Evolutionary conservation across 2,888 invertebrate genomes (phyloP).

Genomic region (Agrotis puta): DNA sequence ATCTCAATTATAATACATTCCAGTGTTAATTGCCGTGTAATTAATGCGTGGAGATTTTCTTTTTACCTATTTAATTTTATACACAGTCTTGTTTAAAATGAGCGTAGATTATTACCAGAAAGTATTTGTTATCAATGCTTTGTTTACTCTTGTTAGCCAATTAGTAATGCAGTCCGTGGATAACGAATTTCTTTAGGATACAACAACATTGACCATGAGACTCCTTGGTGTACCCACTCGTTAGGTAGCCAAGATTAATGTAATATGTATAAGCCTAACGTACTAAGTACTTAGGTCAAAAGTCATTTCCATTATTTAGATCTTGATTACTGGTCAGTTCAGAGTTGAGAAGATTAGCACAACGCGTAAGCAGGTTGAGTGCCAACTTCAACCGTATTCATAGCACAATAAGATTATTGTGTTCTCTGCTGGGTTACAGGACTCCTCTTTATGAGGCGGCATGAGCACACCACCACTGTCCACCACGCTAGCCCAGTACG

Average conservation of each 20-base stretch:
- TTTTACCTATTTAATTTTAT: slow-evolving; percentile 44
- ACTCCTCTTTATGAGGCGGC: too few species aligned
- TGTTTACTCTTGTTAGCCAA: slow-evolving; percentile 19
- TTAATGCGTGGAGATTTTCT: slow-evolving; percentile 45
- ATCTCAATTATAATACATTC: slow-evolving; percentile 45
- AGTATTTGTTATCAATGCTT: slow-evolving; percentile 29
- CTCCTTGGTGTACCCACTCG: slow-evolving; percentile 5
- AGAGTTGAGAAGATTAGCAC: background rate
- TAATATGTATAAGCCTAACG: background rate
- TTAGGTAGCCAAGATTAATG: slow-evolving; percentile 9
- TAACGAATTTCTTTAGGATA: slow-evolving; percentile 29
- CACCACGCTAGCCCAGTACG: too few species aligned
- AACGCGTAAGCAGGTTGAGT: background rate
- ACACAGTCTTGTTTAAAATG: slow-evolving; percentile 20
- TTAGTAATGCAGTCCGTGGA: slow-evolving; percentile 24
- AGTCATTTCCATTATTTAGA: background rate
- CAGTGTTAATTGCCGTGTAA: slow-evolving; percentile 62
- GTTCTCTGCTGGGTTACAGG: too few species aligned
- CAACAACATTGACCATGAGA: slow-evolving; percentile 14
- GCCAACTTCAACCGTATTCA: background rate
- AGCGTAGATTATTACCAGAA: slow-evolving; percentile 13
- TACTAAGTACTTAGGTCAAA: background rate
- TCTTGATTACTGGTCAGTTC: background rate
- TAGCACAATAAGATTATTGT: too few species aligned
- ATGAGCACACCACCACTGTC: too few species aligned